A percentile compares a stretch with the other conserved stretches of the same genome.
Conservation (phyloP, 53 echinoderm and acorn worm genomes). For the Paracentrotus lividus region DNA sequence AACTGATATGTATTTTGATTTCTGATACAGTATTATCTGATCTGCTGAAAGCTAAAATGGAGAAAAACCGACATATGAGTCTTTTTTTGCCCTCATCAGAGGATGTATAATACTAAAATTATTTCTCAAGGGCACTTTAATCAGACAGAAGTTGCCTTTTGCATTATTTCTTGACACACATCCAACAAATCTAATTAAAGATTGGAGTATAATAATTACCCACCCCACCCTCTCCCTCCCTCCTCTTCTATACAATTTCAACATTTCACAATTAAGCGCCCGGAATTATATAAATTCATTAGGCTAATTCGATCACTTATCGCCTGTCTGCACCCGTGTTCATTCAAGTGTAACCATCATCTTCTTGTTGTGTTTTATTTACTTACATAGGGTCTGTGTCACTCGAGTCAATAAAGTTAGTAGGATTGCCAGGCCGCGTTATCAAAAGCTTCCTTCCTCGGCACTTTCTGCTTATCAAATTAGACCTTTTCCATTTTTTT, state of each 20-base stretch:
- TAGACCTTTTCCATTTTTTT: neutral
- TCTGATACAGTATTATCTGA: no score
- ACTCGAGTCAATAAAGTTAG: conserved; percentile 13
- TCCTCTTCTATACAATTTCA: neutral
- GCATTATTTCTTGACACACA: neutral
- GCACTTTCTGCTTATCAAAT: neutral
- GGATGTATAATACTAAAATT: neutral
- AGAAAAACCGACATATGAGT: no score
- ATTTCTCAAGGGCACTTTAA: neutral
- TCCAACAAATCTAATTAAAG: conserved; percentile 25
- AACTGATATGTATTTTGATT: no score
- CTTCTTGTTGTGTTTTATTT: neutral
- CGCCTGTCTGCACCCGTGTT: conserved; percentile 2
- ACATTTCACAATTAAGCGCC: conserved; percentile 25
- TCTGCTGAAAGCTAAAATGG: no score
- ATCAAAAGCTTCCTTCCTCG: neutral
- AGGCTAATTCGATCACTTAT: conserved; percentile 38
- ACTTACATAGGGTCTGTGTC: conserved; percentile 20
- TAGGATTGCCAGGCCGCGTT: neutral
- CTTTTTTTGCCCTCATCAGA: no score
- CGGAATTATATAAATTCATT: conserved; percentile 45
- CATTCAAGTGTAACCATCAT: neutral
- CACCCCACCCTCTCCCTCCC: no score
- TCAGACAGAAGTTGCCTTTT: neutral
- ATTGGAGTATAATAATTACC: neutral